phyloP scores from a whole-genome alignment of 2,797 vertebrate species.

The Allobates femoralis region DNA sequence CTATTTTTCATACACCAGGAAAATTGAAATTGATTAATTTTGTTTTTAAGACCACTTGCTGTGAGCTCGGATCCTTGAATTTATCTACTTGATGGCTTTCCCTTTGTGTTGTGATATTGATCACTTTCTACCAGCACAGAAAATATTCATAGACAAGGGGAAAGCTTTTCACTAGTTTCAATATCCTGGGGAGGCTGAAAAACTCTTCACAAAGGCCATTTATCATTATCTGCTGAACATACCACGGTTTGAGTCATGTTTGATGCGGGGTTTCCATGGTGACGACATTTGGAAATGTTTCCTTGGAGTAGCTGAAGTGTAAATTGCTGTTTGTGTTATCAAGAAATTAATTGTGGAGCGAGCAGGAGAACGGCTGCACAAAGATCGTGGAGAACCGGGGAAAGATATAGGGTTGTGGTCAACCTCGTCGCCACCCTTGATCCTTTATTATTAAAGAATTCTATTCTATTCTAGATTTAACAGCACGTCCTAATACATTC shows the following conservation, averaged over 20 bases:
- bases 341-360: not conserved
- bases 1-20: not conserved
- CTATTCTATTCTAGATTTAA: too few relatives aligned
- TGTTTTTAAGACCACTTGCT: not conserved
- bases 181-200: not conserved
- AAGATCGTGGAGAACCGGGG: not conserved
- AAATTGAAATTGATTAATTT: not conserved
- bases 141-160: not conserved
- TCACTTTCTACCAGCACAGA: not conserved
- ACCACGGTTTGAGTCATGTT: not conserved
- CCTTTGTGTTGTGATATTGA: not conserved
- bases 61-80: not conserved
- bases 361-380: not conserved
- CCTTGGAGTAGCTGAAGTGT: not conserved
- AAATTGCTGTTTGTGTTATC: slow-evolving; percentile 34
- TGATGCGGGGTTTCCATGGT: slow-evolving; percentile 43
- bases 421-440: too few relatives aligned
- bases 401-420: too few relatives aligned
- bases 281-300: slow-evolving; percentile 41
- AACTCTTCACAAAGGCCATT: slow-evolving; percentile 20
- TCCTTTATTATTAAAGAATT: too few relatives aligned
- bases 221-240: slow-evolving; percentile 13
- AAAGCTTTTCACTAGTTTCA: not conserved
- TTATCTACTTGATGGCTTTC: not conserved
- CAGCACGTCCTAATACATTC: too few relatives aligned